Percentiles rank a stretch among this genome's conserved stretches.
Conservation (phyloP, 2,113 vertebrate species). For the Alaudala cheleensis region DNA sequence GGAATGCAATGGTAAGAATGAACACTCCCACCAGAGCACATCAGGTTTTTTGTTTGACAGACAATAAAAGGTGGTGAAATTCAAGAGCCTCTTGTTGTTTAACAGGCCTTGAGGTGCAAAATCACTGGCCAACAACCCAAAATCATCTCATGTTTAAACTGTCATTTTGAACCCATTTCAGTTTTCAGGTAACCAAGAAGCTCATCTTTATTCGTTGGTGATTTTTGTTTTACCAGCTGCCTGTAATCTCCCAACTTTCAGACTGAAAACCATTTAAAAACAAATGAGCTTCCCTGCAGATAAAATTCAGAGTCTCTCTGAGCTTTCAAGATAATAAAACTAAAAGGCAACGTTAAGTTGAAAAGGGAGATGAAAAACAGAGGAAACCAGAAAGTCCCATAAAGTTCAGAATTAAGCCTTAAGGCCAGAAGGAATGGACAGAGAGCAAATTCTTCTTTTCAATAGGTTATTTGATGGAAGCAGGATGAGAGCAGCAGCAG, state of each 20-base stretch:
- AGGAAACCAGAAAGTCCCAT: neutral
- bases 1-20: neutral
- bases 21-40: neutral
- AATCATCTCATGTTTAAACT: neutral
- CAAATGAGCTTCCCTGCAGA: slow-evolving; percentile 42
- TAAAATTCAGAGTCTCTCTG: slow-evolving; percentile 28
- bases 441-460: neutral
- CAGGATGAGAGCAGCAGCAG: neutral
- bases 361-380: neutral
- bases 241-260: slow-evolving; percentile 50
- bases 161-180: neutral
- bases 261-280: slow-evolving; percentile 53
- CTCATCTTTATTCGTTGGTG: slow-evolving; percentile 8
- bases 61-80: neutral
- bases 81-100: neutral
- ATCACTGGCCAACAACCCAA: neutral
- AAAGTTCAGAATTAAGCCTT: slow-evolving; percentile 39
- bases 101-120: neutral
- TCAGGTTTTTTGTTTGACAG: rapidly evolving
- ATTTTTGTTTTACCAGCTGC: slow-evolving; percentile 40
- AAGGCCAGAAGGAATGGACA: neutral
- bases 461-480: neutral
- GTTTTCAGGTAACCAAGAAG: slow-evolving; percentile 44
- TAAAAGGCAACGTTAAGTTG: neutral
- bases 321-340: slow-evolving; percentile 28